A percentile compares a stretch with the other conserved stretches of the same genome.
These are phyloP conservation scores for Encarsia formosa DNA, from an alignment of 2,888 invertebrate genomes.

Conservation along the genomic window DNA sequence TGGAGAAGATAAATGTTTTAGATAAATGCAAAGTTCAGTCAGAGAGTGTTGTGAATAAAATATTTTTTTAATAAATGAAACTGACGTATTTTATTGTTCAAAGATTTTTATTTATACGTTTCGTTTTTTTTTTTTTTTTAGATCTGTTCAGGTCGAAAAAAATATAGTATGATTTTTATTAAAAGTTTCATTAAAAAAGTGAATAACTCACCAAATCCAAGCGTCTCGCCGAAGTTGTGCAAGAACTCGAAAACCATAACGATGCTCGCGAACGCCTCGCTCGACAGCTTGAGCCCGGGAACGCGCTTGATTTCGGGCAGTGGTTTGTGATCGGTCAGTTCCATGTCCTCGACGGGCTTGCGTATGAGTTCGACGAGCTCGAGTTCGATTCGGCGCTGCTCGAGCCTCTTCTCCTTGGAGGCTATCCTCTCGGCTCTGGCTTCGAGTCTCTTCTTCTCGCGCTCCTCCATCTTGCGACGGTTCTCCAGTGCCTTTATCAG, in stretches of 20 bases:
- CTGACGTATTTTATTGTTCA: too few species aligned
- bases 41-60: too few species aligned
- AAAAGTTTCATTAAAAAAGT: too few species aligned
- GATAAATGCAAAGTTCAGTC: too few species aligned
- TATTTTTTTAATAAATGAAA: too few species aligned
- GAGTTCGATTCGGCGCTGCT: slow-evolving; percentile 63
- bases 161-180: too few species aligned
- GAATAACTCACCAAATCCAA: slow-evolving; percentile 85
- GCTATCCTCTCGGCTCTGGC: slow-evolving; percentile 79
- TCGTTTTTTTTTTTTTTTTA: too few species aligned
- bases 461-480: slow-evolving; percentile 81
- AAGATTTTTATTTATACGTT: too few species aligned
- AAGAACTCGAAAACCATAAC: slow-evolving; percentile 96
- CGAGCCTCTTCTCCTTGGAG: slow-evolving; percentile 80
- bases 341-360: slow-evolving; percentile 89
- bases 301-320: slow-evolving; percentile 73
- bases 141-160: too few species aligned
- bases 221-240: slow-evolving; percentile 90
- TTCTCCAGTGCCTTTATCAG: slow-evolving; percentile 83
- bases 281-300: slow-evolving; percentile 74
- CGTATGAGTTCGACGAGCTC: slow-evolving; percentile 68
- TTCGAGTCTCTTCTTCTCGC: slow-evolving; percentile 72
- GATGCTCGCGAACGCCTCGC: slow-evolving; percentile 85
- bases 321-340: slow-evolving; percentile 70
- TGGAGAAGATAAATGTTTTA: slow-evolving; percentile 18